Evolutionary conservation across 1,140 invertebrate species (phyloP).

Genomic region (Portunus trituberculatus): DNA sequence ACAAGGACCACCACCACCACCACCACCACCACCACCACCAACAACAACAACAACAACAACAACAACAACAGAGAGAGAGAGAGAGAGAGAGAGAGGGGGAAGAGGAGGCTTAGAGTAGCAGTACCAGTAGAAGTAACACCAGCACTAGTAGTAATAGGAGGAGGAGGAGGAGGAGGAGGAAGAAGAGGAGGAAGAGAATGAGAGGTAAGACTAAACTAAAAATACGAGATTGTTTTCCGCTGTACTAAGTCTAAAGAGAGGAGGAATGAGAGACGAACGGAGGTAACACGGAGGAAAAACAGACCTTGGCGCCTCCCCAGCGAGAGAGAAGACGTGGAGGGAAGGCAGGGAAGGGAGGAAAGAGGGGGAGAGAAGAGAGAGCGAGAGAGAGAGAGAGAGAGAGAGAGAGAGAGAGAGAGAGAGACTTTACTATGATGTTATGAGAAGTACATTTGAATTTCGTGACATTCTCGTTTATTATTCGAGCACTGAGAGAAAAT

Average conservation of each 20-base stretch:
- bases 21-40: too few relatives aligned
- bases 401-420: not conserved
- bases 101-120: not conserved
- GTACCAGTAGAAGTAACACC: too few relatives aligned
- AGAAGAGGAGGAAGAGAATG: too few relatives aligned
- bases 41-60: not conserved
- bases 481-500: not conserved
- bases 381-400: not conserved
- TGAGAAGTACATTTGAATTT: not conserved
- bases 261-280: not conserved
- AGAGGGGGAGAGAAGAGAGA: not conserved
- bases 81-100: not conserved
- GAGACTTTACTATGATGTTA: not conserved
- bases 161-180: too few relatives aligned
- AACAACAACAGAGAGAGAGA: not conserved
- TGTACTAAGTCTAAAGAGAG: not conserved
- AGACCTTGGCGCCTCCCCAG: not conserved
- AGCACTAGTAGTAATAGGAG: too few relatives aligned
- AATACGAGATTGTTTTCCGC: not conserved
- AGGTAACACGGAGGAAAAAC: not conserved
- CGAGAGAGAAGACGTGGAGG: not conserved
- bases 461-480: too few relatives aligned
- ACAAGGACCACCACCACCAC: too few relatives aligned
- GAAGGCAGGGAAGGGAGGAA: not conserved
- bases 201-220: too few relatives aligned